A percentile compares a stretch with the other conserved stretches of the same genome.
Evolutionary conservation across 2,797 vertebrate species (phyloP).

Genomic region (Trematomus bernacchii): DNA sequence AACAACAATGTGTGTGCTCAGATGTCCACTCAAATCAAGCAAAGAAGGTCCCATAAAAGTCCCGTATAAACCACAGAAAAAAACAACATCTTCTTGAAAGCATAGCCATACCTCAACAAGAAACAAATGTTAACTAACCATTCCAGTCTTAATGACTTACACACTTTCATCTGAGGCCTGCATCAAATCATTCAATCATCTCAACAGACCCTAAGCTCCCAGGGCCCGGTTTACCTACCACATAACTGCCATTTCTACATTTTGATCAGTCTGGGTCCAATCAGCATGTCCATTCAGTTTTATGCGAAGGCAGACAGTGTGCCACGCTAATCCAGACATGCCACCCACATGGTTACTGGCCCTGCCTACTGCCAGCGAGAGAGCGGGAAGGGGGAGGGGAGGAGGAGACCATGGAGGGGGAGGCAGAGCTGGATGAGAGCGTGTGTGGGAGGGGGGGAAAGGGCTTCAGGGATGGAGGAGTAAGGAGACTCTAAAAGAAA

Average conservation of each 20-base stretch:
- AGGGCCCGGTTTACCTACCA: constrained; percentile 37
- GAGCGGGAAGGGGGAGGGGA: constrained; percentile 47
- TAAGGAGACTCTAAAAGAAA: constrained; percentile 11
- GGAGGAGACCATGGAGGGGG: constrained; percentile 44
- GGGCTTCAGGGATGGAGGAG: neutral
- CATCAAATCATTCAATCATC: constrained; percentile 18
- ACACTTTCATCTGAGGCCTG: constrained; percentile 17
- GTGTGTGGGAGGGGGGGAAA: constrained; percentile 30
- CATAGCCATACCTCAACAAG: constrained; percentile 21
- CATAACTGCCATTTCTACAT: constrained; percentile 41
- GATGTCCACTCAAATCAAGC: constrained; percentile 6
- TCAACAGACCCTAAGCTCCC: constrained; percentile 1
- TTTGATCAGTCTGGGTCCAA: constrained; percentile 43
- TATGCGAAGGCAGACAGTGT: constrained; percentile 58
- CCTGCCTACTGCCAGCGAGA: constrained; percentile 62
- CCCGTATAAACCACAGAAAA: constrained; percentile 6
- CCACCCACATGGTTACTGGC: constrained; percentile 69
- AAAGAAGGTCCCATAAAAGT: constrained; percentile 1
- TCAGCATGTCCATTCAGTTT: constrained; percentile 45
- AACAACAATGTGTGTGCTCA: constrained; percentile 4
- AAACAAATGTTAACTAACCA: constrained; percentile 39
- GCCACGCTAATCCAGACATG: constrained; percentile 73
- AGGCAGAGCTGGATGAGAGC: neutral
- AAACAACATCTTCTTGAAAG: constrained; percentile 27
- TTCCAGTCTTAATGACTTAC: constrained; percentile 10